These are phyloP conservation scores for Bathynomus jamesi DNA, from an alignment of 1,140 invertebrate genomes.

Conservation along the genomic window DNA sequence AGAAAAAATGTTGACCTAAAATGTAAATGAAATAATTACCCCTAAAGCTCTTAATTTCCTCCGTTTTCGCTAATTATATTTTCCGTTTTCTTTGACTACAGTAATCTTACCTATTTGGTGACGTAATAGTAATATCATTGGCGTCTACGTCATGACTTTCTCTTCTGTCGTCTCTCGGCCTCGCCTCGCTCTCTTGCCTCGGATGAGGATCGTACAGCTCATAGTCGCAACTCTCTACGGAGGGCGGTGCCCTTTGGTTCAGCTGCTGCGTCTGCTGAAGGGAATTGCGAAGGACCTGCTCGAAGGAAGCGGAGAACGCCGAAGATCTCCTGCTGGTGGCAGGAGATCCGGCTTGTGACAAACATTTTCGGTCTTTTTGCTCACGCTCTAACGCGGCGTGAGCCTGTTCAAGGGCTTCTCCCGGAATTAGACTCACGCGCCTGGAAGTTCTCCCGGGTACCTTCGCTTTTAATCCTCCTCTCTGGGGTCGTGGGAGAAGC, in stretches of 20 bases:
- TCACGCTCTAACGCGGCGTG: neutral
- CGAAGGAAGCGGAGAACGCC: neutral
- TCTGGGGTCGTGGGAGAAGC: neutral
- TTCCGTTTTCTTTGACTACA: no score
- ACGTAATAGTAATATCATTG: no score
- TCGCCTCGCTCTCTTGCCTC: no score
- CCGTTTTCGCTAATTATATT: no score
- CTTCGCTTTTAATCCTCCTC: neutral
- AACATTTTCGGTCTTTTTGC: neutral
- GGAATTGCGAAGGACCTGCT: neutral
- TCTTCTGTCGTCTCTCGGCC: no score
- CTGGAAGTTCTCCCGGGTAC: neutral
- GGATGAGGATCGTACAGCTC: no score
- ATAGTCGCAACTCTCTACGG: neutral
- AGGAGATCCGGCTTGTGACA: neutral
- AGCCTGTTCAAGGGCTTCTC: neutral
- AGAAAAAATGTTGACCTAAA: no score
- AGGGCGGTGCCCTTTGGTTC: neutral
- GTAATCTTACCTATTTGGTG: no score
- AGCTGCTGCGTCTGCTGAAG: neutral
- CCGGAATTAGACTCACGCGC: neutral
- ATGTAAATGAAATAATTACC: no score
- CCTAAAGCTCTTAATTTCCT: no score
- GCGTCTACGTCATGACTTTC: no score
- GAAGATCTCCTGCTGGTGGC: neutral